A percentile compares a stretch with the other conserved stretches of the same genome.
phyloP scores from a whole-genome alignment of 2,888 invertebrate species.

The Drosophila putrida region DNA sequence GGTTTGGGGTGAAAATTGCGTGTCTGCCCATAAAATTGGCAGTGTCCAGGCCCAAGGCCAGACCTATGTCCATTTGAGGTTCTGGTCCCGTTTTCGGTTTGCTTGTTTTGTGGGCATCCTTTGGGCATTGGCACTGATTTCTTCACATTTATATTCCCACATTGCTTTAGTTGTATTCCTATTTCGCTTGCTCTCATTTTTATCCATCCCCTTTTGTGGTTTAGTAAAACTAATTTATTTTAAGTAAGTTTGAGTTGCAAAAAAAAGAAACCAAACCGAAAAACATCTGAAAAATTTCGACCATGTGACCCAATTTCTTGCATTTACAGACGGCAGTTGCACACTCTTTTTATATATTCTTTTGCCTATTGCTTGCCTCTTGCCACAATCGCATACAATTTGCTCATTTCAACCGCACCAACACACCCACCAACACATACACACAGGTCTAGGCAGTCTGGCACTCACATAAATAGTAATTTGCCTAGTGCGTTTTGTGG shows the following conservation, averaged over 20 bases:
- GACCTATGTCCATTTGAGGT: constrained; percentile 64
- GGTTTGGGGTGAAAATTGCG: constrained; percentile 66
- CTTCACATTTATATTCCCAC: constrained; percentile 72
- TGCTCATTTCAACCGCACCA: constrained; percentile 76
- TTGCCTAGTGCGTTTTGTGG: constrained; percentile 75
- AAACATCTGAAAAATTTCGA: constrained; percentile 45
- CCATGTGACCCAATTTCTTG: constrained; percentile 73
- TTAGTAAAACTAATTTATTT: constrained; percentile 78
- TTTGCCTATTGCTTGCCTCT: constrained; percentile 25
- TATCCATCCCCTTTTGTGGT: constrained; percentile 59
- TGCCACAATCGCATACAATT: constrained; percentile 79
- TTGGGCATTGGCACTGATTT: constrained; percentile 79
- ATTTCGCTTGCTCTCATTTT: constrained; percentile 10
- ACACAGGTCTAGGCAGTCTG: constrained; percentile 31
- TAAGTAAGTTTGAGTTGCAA: constrained; percentile 65
- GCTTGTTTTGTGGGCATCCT: constrained; percentile 66
- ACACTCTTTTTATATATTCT: constrained; percentile 7
- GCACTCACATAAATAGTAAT: constrained; percentile 79
- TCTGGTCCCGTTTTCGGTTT: constrained; percentile 30
- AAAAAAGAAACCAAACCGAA: constrained; percentile 28
- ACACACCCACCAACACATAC: constrained; percentile 52
- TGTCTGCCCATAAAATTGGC: constrained; percentile 77
- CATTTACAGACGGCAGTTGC: constrained; percentile 46
- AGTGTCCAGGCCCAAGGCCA: constrained; percentile 53
- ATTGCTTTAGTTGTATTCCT: constrained; percentile 51